Evolutionary conservation across 1,140 invertebrate species (phyloP).

Genomic region (Polypedilum pembai): DNA sequence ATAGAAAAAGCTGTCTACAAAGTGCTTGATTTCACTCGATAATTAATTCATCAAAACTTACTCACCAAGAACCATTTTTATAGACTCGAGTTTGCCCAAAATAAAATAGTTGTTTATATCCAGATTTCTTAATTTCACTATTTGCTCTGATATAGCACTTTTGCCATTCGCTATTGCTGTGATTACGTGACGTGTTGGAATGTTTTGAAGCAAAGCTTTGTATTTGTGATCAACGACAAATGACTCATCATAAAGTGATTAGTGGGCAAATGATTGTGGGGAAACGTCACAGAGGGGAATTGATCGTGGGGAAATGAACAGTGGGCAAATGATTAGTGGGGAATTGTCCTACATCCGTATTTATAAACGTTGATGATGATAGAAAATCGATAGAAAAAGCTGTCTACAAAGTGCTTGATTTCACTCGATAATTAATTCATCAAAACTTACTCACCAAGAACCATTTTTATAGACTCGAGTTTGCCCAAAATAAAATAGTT

Average conservation of each 20-base stretch:
- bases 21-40: too few species aligned
- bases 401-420: neutral
- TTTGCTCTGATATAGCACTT: constrained; percentile 49
- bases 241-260: constrained; percentile 74
- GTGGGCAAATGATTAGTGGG: too few species aligned
- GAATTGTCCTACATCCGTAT: too few species aligned
- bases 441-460: constrained; percentile 45
- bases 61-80: constrained; percentile 56
- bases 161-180: constrained; percentile 52
- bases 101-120: constrained; percentile 86
- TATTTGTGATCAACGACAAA: constrained; percentile 93
- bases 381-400: neutral
- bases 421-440: neutral
- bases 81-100: constrained; percentile 59
- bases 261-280: too few species aligned
- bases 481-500: constrained; percentile 78
- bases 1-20: neutral
- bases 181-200: constrained; percentile 78
- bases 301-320: too few species aligned
- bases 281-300: too few species aligned
- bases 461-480: constrained; percentile 58
- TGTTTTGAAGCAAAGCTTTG: constrained; percentile 77
- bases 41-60: neutral
- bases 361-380: neutral
- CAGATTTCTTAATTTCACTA: constrained; percentile 62